Evolutionary conservation across 2,113 vertebrate species (phyloP).

Genomic region (Podiceps cristatus): DNA sequence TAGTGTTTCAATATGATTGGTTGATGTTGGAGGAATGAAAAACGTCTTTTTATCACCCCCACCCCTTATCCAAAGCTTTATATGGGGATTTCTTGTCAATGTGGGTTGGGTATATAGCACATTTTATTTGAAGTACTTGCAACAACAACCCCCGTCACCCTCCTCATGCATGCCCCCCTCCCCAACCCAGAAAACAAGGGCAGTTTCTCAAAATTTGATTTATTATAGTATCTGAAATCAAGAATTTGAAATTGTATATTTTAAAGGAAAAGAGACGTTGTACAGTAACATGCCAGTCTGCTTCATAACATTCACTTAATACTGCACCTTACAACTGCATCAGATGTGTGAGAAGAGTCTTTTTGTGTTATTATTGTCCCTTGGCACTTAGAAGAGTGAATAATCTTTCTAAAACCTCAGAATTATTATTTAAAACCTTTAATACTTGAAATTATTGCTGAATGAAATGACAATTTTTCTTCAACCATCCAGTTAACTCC

Average conservation of each 20-base stretch:
- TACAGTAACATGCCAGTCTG: neutral
- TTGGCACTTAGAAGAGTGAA: neutral
- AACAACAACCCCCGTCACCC: fast-evolving
- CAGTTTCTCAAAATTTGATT: neutral
- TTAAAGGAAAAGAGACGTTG: neutral
- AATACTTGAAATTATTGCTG: neutral
- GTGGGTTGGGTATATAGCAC: neutral
- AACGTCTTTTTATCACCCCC: neutral
- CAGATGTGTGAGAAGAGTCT: neutral
- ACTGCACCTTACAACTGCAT: neutral
- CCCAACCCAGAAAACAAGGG: neutral
- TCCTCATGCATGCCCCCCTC: fast-evolving
- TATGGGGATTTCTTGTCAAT: neutral
- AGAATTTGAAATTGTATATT: neutral
- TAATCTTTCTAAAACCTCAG: neutral
- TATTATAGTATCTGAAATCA: neutral
- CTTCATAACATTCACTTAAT: neutral
- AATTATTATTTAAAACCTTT: neutral
- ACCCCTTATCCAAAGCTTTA: neutral
- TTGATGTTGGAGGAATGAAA: neutral
- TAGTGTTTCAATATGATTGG: neutral
- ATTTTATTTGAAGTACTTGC: neutral
- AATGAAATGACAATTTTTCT: neutral
- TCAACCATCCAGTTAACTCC: neutral
- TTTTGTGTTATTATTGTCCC: neutral